Evolutionary conservation across 2,888 invertebrate genomes (phyloP).

Genomic region (Conomelus anceps): DNA sequence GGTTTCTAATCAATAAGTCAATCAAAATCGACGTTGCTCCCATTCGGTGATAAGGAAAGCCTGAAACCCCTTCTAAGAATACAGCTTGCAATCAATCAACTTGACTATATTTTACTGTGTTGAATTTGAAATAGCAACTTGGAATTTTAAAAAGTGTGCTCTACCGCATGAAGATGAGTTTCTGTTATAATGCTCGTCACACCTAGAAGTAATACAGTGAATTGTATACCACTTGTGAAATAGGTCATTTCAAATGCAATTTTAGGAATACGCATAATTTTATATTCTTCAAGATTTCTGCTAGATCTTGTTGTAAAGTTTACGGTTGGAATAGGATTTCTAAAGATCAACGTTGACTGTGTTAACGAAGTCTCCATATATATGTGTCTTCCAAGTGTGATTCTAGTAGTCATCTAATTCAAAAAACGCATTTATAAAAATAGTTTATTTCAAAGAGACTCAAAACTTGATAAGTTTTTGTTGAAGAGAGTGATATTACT

Average conservation of each 20-base stretch:
- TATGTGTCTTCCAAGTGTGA: not conserved
- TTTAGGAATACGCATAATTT: not conserved
- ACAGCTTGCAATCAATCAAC: not conserved
- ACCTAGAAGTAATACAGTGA: not conserved
- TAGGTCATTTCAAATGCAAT: not conserved
- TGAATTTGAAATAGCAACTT: no score
- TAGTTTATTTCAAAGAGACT: not conserved
- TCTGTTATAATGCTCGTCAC: not conserved
- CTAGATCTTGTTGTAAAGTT: not conserved
- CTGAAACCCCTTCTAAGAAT: not conserved
- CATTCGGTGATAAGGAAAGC: not conserved
- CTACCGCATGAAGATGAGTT: not conserved
- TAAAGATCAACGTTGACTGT: not conserved
- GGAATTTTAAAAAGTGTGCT: no score
- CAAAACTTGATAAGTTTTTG: not conserved
- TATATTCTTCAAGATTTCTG: not conserved
- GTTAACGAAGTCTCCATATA: not conserved
- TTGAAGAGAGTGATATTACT: not conserved
- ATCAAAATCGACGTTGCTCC: not conserved
- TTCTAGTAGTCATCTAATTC: not conserved
- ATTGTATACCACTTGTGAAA: not conserved
- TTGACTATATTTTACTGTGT: not conserved
- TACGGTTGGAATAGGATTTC: no score
- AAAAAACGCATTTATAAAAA: not conserved
- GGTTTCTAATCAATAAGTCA: not conserved